Conservation (phyloP, 2,888 invertebrate genomes). For the Callimorpha dominula region DNA sequence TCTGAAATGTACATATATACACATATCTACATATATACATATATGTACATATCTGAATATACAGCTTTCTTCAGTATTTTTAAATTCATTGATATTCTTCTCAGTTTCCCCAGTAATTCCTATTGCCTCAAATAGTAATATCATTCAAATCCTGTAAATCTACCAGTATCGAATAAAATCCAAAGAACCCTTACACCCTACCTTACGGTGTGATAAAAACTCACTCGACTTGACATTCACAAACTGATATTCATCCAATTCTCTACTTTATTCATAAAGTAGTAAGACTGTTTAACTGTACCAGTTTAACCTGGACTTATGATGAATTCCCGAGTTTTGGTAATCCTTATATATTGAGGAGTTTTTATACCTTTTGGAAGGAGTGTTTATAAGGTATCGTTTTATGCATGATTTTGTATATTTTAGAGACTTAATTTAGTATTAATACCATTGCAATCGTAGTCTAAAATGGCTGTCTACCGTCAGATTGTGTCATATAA, state of each 20-base stretch:
- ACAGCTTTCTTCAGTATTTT: background rate
- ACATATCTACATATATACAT: too few species aligned
- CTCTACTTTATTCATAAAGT: conserved; percentile 33
- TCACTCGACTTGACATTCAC: conserved; percentile 11
- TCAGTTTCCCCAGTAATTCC: background rate
- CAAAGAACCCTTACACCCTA: conserved; percentile 21
- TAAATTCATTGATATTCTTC: conserved; percentile 1
- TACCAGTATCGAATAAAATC: conserved; percentile 23
- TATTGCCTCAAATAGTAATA: conserved; percentile 12
- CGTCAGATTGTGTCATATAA: too few species aligned
- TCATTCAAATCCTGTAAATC: conserved; percentile 13
- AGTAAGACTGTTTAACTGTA: conserved; percentile 35
- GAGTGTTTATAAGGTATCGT: conserved; percentile 30
- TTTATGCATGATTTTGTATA: conserved; percentile 19
- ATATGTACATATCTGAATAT: too few species aligned
- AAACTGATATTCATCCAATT: conserved; percentile 27
- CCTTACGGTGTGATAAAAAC: conserved; percentile 36
- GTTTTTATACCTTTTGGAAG: conserved; percentile 18
- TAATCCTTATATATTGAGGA: conserved; percentile 31
- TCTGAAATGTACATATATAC: too few species aligned
- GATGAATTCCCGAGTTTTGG: conserved; percentile 33
- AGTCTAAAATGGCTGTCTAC: background rate
- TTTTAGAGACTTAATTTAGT: conserved; percentile 3
- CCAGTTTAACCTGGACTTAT: conserved; percentile 27
- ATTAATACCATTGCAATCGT: background rate